Conservation (phyloP, 2,888 invertebrate species). For the Microctonus aethiopoides region DNA sequence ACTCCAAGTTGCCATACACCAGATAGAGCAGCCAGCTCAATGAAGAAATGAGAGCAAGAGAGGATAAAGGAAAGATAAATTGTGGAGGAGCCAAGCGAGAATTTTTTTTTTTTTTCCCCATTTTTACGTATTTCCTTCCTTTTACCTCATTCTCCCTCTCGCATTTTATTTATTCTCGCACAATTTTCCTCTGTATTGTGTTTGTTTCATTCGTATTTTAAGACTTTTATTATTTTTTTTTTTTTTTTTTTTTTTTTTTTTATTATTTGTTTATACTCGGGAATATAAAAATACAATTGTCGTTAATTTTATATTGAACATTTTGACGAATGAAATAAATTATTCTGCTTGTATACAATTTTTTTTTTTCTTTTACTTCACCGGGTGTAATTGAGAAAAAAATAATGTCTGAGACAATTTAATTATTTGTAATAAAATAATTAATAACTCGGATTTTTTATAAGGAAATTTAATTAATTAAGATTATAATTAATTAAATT, state of each 20-base stretch:
- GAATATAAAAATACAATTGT: neutral
- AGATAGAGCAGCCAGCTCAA: neutral
- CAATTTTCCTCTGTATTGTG: neutral
- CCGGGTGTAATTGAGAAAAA: neutral
- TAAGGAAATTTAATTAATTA: too few species aligned
- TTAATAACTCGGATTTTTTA: too few species aligned
- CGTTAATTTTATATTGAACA: neutral
- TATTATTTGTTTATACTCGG: neutral
- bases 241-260: neutral
- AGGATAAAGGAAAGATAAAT: conserved; percentile 20
- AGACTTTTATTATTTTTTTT: too few species aligned
- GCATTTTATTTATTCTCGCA: neutral
- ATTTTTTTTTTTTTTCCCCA: conserved; percentile 40
- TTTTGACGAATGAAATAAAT: too few species aligned
- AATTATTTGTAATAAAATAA: too few species aligned
- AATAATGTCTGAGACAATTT: too few species aligned
- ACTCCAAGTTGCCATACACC: neutral
- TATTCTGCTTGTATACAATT: too few species aligned
- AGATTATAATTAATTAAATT: too few species aligned
- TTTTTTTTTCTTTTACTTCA: neutral
- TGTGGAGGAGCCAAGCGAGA: conserved; percentile 5
- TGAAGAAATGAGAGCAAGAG: neutral
- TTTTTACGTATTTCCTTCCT: neutral
- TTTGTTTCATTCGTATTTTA: neutral
- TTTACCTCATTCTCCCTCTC: neutral